These are phyloP conservation scores for Pedetes capensis DNA, from an alignment of 2,113 vertebrate genomes.

Conservation along the genomic window DNA sequence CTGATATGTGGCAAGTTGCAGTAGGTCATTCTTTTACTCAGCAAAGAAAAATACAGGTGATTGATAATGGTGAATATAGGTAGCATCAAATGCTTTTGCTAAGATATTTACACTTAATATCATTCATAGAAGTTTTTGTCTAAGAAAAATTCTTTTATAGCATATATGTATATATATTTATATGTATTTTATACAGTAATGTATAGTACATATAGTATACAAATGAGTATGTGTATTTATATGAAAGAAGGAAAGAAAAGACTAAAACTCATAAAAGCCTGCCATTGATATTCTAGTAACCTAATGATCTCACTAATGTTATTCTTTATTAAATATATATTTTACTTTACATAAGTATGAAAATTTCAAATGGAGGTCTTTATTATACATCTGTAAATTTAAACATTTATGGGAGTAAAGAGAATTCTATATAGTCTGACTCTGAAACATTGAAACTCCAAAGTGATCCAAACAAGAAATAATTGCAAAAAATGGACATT, in stretches of 20 bases:
- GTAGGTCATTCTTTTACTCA: conserved; percentile 14
- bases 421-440: background rate
- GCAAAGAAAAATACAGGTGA: background rate
- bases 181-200: background rate
- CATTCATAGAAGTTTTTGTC: background rate
- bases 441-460: background rate
- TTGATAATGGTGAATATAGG: background rate
- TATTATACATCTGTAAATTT: too few species aligned
- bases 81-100: background rate
- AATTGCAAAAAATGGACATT: background rate
- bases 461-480: background rate
- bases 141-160: background rate
- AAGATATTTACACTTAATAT: background rate
- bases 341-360: background rate
- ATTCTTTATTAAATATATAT: background rate
- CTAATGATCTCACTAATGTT: background rate
- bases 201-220: background rate
- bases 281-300: background rate
- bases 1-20: background rate
- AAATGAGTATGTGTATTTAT: background rate
- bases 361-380: background rate
- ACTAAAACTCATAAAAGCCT: background rate
- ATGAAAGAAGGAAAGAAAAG: background rate
- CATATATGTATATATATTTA: background rate
- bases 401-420: background rate